Evolutionary conservation across 2,888 invertebrate species (phyloP).

Genomic region (Conus canariensis): DNA sequence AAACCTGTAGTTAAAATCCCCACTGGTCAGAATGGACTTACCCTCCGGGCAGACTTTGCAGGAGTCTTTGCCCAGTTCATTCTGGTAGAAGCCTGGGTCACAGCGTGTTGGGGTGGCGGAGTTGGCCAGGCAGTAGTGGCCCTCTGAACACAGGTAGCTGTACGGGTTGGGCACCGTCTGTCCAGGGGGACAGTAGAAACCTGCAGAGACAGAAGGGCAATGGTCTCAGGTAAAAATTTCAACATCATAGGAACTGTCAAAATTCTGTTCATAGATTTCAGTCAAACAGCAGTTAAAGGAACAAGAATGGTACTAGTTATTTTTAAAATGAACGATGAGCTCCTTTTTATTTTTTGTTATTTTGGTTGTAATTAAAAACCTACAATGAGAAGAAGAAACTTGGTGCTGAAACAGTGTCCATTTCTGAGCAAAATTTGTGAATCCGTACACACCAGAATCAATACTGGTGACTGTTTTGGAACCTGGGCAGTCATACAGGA

Average conservation of each 20-base stretch:
- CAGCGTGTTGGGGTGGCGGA: constrained; percentile 66
- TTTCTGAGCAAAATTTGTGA: too few relatives aligned
- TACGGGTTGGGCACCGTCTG: constrained; percentile 68
- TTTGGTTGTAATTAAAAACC: too few relatives aligned
- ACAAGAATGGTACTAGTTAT: too few relatives aligned
- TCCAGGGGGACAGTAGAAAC: constrained; percentile 75
- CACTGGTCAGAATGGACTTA: constrained; percentile 35
- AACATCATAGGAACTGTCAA: not conserved
- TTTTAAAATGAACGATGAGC: too few relatives aligned
- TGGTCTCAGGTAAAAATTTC: not conserved
- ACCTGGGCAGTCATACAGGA: too few relatives aligned
- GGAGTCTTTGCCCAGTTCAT: constrained; percentile 61
- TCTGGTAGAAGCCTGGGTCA: constrained; percentile 67
- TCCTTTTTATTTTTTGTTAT: too few relatives aligned
- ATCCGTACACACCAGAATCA: too few relatives aligned
- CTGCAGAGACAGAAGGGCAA: constrained; percentile 53
- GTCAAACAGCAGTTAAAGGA: too few relatives aligned
- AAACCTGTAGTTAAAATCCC: too few relatives aligned
- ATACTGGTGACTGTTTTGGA: too few relatives aligned
- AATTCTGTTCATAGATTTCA: not conserved
- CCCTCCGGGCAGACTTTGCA: constrained; percentile 74
- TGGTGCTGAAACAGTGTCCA: too few relatives aligned
- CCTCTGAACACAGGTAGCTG: constrained; percentile 68
- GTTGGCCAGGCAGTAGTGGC: constrained; percentile 66
- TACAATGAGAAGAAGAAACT: too few relatives aligned